These are phyloP conservation scores for Ceriagrion tenellum DNA, from an alignment of 2,888 invertebrate genomes.

Conservation along the genomic window DNA sequence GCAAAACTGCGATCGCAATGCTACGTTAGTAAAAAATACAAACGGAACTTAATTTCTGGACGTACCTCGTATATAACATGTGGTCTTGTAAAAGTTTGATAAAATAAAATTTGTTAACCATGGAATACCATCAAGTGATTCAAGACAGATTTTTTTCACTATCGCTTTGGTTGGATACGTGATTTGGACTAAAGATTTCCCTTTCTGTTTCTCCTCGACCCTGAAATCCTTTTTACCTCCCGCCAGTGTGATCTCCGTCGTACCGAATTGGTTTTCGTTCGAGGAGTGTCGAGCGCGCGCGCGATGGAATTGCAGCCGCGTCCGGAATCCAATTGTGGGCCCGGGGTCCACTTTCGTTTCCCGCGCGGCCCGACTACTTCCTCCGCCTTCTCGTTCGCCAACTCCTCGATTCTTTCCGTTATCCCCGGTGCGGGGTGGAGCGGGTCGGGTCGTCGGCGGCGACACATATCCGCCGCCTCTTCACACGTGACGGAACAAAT, in stretches of 20 bases:
- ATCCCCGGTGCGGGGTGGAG: neutral
- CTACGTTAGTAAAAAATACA: too few species aligned
- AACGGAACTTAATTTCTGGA: too few species aligned
- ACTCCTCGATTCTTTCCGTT: neutral
- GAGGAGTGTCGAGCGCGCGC: neutral
- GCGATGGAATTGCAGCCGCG: neutral
- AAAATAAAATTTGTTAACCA: too few species aligned
- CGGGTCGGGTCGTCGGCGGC: neutral
- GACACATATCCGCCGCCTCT: neutral
- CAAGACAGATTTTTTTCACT: too few species aligned
- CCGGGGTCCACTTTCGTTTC: conserved; percentile 10
- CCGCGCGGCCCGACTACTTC: neutral
- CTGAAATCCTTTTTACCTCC: neutral
- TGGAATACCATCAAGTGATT: too few species aligned
- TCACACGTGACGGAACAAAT: neutral
- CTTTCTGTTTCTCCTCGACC: neutral
- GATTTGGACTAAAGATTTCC: neutral
- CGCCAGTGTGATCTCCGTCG: neutral
- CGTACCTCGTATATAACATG: too few species aligned
- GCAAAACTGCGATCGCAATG: too few species aligned
- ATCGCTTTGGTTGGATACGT: too few species aligned
- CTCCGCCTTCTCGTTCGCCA: neutral
- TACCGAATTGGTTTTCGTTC: neutral
- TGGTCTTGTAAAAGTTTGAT: too few species aligned
- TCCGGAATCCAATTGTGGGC: neutral